Base-by-base conservation (phyloP, 1,140 invertebrate genomes). In the Chironomus tepperi region DNA sequence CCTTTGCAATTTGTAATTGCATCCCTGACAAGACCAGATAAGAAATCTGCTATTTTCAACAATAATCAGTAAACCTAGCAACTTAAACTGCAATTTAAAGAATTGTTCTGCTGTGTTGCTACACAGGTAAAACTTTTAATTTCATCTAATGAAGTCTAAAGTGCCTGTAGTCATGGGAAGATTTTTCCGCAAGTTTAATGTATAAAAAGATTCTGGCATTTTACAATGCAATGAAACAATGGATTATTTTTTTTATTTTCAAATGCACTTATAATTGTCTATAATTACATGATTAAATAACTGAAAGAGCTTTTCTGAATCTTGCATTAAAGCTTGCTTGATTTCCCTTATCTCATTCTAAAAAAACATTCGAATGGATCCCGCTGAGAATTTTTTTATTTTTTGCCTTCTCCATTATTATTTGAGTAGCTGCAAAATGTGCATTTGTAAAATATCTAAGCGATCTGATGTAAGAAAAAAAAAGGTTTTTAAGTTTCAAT, bases 231-330 rank as follows among this genome's bases (percentile, higher is more conserved):
- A 34, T 5, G 24, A 15, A 57, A 57, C 47, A 57, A 57, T 57
- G 47, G 47, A 10, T 12, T n/a, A 57, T 34, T 34, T 34, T 34
- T 34, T 34, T 34, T n/a, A n/a, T n/a, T 12, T 57, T 15, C 12
- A 57, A 57, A 57, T 57, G 47, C 47, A 57, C n/a, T 57, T 57
- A 57, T 57, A 57, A 57, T 57, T 57, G 47, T 5, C 47, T 57
- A 57, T 57, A n/a, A 57, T 57, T 57, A 57, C 47, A 12, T 57
- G 47, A 57, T 57, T 57, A 57, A n/a, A n/a, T 57, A 57, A 15
- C 47, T 15, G 43, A 47, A 15, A 9, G 15, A 47, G 43, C 43
- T 57, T 12, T 57, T 57, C 47, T 34, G 5, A 34, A 34, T 34
- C 24, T 34, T 34, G 24, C 24, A 34, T 34, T 34, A 34, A 57